phyloP scores from a whole-genome alignment of 2,888 invertebrate genomes.

The Nysson spinosus region DNA sequence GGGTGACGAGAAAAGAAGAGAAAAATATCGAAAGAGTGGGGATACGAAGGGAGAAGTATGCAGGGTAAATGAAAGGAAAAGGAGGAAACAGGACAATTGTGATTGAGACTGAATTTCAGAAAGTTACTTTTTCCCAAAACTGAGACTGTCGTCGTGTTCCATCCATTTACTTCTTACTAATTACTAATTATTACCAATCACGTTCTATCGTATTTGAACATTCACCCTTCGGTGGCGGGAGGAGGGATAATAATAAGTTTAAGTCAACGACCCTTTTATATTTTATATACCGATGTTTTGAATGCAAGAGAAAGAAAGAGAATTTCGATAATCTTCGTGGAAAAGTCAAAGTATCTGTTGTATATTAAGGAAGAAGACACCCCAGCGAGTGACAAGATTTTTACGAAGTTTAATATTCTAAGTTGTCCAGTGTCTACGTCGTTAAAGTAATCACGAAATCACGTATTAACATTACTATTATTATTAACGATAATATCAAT shows the following conservation, averaged over 20 bases:
- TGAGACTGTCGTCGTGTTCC: conserved; percentile 69
- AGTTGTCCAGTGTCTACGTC: not conserved
- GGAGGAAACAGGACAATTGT: conserved; percentile 22
- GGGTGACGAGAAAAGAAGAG: conserved; percentile 19
- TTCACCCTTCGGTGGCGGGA: not conserved
- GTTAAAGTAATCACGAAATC: not conserved
- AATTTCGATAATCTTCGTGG: no score
- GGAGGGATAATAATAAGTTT: conserved; percentile 48
- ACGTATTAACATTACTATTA: no score
- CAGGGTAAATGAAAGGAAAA: conserved; percentile 1
- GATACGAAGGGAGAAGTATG: conserved; percentile 8
- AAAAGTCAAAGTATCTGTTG: no score
- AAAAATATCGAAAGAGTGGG: conserved; percentile 12
- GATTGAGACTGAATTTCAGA: conserved; percentile 66
- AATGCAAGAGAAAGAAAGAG: not conserved
- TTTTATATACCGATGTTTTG: conserved; percentile 58
- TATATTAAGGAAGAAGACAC: not conserved
- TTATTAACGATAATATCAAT: conserved; percentile 1
- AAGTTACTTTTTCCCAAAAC: conserved; percentile 62
- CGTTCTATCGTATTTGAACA: conserved; percentile 13
- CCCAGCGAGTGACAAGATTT: conserved; percentile 19
- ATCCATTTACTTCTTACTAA: conserved; percentile 68
- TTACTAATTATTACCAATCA: conserved; percentile 48
- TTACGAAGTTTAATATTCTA: conserved; percentile 21
- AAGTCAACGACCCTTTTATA: conserved; percentile 58